phyloP scores from a whole-genome alignment of 2,888 invertebrate genomes.

The Carterocephalus palaemon region DNA sequence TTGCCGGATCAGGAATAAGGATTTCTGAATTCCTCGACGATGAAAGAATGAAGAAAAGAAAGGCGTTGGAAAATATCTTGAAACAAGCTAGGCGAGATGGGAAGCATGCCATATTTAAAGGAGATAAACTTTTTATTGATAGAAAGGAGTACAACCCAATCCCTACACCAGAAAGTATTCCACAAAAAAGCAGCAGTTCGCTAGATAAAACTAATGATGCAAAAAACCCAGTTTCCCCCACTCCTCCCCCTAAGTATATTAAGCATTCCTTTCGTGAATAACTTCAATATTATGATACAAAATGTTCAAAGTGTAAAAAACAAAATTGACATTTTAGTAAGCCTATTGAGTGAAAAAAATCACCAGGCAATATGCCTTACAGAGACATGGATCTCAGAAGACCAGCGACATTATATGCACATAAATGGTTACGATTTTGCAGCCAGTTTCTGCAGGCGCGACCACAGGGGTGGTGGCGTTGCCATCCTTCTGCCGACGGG shows the following conservation, averaged over 20 bases:
- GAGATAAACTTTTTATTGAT: too few species aligned
- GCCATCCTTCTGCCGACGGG: conserved; percentile 16
- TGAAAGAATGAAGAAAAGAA: not conserved
- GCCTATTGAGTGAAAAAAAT: not conserved
- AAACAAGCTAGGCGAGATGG: not conserved
- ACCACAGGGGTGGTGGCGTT: conserved; percentile 18
- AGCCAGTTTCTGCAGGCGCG: conserved; percentile 6
- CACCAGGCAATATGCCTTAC: conserved; percentile 19
- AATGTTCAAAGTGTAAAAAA: not conserved
- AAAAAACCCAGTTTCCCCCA: too few species aligned
- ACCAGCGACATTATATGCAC: conserved; percentile 8
- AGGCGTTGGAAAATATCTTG: not conserved
- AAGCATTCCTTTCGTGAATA: too few species aligned
- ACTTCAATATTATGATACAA: too few species aligned
- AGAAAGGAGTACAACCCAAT: too few species aligned
- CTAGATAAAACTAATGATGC: too few species aligned
- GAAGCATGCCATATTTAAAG: not conserved
- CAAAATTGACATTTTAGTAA: too few species aligned
- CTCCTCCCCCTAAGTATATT: too few species aligned
- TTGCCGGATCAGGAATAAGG: not conserved
- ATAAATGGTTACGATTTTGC: conserved; percentile 4
- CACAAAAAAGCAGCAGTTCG: too few species aligned
- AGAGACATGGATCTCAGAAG: conserved; percentile 23
- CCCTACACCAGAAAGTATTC: too few species aligned
- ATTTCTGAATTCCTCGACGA: not conserved